Evolutionary conservation across 2,888 invertebrate genomes (phyloP), one percentile per base, ranked within the genome.

Genomic region (Eristalis intricaria): DNA sequence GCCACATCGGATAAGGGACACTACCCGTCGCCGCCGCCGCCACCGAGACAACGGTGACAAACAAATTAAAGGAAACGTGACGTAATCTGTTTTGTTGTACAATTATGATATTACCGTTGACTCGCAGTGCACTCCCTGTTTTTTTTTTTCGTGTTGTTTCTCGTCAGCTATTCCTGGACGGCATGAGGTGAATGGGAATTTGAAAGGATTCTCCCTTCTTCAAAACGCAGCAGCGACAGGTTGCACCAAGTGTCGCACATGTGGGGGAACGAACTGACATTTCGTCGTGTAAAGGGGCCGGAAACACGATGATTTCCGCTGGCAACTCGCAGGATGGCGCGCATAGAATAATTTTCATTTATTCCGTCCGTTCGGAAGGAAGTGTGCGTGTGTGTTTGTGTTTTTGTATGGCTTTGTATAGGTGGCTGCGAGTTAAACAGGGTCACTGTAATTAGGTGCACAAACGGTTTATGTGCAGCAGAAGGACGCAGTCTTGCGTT

Each of bases 11-110:
- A 69, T 56, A 13, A 63, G 29, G 61, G 40, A 64, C 32, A 43
- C 43, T n/a, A 13, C 40, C 13, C n/a, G 13, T 13, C 40, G 40
- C 40, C 40, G 1, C 40, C 11, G 40, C 13, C 13, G 40, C 43
- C n/a, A 1, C 19, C 50, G 15, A 61, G 70, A 61, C 43, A 58
- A 60, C 61, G 65, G 58, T 13, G 61, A 79, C 70, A 79, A 83
- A 66, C 86, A 83, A 82, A 82, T 82, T 85, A 85, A 69, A 76
- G 70, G 29, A 83, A 87, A 87, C 83, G 79, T 87, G 86, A 86
- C 82, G 75, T 80, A 84, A 87, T 87, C 84, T 69, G 61, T 50
- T 79, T 84, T 64, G 75, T 73, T 84, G 58, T 64, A 64, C 4
- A 66, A 80, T 79, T 78, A 83, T 79, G 65, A 71, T 56, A 83